Percentiles rank a stretch among this genome's conserved stretches.
Evolutionary conservation across 2,888 invertebrate species (phyloP).

Genomic region (Strigamia crassipes): DNA sequence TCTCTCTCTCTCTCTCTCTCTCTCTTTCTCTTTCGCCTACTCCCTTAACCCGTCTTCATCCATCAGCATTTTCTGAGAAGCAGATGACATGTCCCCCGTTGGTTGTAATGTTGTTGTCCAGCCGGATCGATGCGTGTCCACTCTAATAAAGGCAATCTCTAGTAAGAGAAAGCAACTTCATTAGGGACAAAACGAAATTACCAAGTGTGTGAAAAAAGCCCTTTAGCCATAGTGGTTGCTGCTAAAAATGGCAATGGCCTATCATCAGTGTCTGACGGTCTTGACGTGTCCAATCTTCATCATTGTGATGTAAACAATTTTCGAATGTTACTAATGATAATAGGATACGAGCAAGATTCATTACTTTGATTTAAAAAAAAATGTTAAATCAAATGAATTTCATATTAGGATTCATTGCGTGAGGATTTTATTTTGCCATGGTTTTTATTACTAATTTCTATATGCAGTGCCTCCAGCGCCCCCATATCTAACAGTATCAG

Average conservation of each 20-base stretch:
- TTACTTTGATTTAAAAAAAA: no score
- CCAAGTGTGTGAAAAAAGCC: not conserved
- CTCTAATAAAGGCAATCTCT: constrained; percentile 38
- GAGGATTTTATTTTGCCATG: no score
- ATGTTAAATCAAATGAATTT: no score
- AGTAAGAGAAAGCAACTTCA: constrained; percentile 33
- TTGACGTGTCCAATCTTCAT: not conserved
- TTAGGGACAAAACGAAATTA: constrained; percentile 35
- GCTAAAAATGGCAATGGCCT: constrained; percentile 4
- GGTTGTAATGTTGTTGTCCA: constrained; percentile 38
- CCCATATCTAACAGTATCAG: constrained; percentile 73
- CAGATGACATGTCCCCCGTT: constrained; percentile 35
- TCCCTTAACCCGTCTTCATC: constrained; percentile 30
- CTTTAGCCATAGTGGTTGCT: not conserved
- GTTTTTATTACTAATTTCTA: not conserved
- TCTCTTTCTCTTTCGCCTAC: not conserved
- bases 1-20: no score
- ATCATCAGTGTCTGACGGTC: not conserved
- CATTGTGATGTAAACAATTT: constrained; percentile 3
- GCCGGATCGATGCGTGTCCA: constrained; percentile 26
- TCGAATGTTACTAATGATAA: not conserved
- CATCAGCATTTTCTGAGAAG: constrained; percentile 42
- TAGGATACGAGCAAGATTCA: not conserved
- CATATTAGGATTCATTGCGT: no score
- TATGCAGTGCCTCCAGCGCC: constrained; percentile 73